Evolutionary conservation across 1,140 invertebrate genomes (phyloP), one percentile per base, ranked within the genome.

Genomic region (Heliconius hewitsoni): DNA sequence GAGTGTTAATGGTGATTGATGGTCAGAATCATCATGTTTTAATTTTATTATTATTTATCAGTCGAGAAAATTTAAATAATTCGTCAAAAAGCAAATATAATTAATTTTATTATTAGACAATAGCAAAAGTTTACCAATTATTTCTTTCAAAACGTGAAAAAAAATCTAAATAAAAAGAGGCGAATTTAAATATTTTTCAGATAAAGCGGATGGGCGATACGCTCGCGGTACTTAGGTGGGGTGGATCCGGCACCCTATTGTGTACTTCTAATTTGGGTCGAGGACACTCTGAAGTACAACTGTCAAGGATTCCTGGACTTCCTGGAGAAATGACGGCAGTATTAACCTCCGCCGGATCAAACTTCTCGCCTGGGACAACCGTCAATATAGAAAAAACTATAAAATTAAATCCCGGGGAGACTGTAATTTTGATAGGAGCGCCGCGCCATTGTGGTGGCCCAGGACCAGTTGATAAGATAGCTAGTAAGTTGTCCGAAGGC

Each of bases 401-500:
- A 4, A 90, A 85, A 77, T 75, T 95, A n/a, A 73, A 71, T 16
- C 83, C 89, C 13, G 93, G 94, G 11, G 92, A 93, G 79, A 79
- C 89, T 2, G 66, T 93, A 1, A 85, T 95, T 0, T 74, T 94
- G 8, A 88, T 81, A 30, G 93, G 91, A 42, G 80, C 86, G 3
- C 88, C 91, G 0, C 86, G 93, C 55, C 91, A 93, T 37, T 95
- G 94, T 42, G 89, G 88, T 4, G 92, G 92, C 0, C 90, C 93
- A 0, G 93, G 93, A 0, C 94, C 94, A 0, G 92, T 95, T 0
- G 93, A 94, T 73, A 94, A 93, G 76, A 95, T 95, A 46, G 85
- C 93, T 30, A 92, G 72, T 71, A 95, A 94, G 81, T 76, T 95
- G 8, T 83, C 88, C 8, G 94, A 95, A 77, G 94, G 93, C 0